These are phyloP conservation scores for Neuroterus valhalla DNA, from an alignment of 1,140 invertebrate genomes.

Conservation along the genomic window DNA sequence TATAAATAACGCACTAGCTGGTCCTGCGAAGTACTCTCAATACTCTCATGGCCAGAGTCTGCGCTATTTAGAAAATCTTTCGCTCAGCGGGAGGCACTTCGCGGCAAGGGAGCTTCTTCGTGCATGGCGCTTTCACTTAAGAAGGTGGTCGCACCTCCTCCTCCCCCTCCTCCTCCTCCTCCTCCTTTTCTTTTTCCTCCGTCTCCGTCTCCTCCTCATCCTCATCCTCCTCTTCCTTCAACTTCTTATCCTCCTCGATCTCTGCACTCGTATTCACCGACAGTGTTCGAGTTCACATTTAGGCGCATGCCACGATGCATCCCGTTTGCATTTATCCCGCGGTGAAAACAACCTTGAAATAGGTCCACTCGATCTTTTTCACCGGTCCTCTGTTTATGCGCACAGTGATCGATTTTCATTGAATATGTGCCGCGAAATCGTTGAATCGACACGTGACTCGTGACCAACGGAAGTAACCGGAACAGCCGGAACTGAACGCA, in stretches of 20 bases:
- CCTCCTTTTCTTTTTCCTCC: slow-evolving; percentile 25
- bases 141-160: slow-evolving; percentile 49
- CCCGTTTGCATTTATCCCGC: slow-evolving; percentile 34
- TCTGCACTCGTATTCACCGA: slow-evolving; percentile 31
- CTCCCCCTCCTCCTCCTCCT: slow-evolving; percentile 2
- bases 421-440: slow-evolving; percentile 33
- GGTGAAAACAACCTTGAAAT: slow-evolving; percentile 33
- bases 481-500: neutral
- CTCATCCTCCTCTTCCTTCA: slow-evolving; percentile 32
- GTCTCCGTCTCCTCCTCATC: slow-evolving; percentile 10
- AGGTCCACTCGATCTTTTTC: slow-evolving; percentile 30
- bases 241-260: slow-evolving; percentile 40
- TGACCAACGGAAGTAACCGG: neutral
- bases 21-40: slow-evolving; percentile 30
- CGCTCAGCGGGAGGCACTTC: slow-evolving; percentile 62
- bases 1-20: slow-evolving; percentile 46
- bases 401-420: neutral
- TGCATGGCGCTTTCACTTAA: slow-evolving; percentile 62
- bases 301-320: slow-evolving; percentile 49
- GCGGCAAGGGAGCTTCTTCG: slow-evolving; percentile 57
- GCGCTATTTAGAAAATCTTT: slow-evolving; percentile 66
- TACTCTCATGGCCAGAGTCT: slow-evolving; percentile 48
- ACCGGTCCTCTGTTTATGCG: slow-evolving; percentile 1
- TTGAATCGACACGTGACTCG: slow-evolving; percentile 34
- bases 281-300: slow-evolving; percentile 51